Evolutionary conservation across 2,888 invertebrate genomes (phyloP), one percentile per base, ranked within the genome.

Genomic region (Urechis unicinctus): DNA sequence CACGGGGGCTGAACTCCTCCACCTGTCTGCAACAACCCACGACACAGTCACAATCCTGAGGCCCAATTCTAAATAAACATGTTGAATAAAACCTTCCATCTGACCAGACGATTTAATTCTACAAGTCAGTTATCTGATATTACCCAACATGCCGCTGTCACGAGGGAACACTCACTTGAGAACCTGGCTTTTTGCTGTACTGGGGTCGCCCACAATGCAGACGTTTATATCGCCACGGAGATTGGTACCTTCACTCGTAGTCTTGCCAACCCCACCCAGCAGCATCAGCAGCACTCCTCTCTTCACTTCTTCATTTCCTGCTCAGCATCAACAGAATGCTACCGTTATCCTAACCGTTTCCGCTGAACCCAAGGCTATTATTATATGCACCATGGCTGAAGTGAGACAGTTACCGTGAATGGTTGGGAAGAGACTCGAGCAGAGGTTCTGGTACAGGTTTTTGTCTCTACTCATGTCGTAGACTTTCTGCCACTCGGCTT

Each of bases 161-260:
- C 3, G 13, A 9, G 9, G 26, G 36, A 36, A 13, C 5, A 25
- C 91, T 81, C 89, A 94, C 80, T 96, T 95, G 45, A 98, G 81
- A 64, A 99, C 84, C 77, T 98, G 97, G 0, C 95, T 95, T 78
- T 99, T 98, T 28, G 97, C 97, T 0, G 97, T 97, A 75, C 94
- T 94, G 0, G 98, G 98, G 81, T 98, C 98, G 2, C 98, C 98
- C 1, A 99, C 97, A 63, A 98, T 87, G 72, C 96, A 97, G 58
- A 96, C 89, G 77, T 98, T 98, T 53, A 99, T 86, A 72, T 99
- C 97, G 5, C 98, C 98, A 67, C 98, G 83, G 1, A 98, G 83
- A 0, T 90, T 87, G 0, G 95, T 97, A 46, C 87, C 85, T 81
- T 97, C 96, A 31, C 85, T 80, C 0, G 97, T 96, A 25, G 86